Base-by-base conservation (phyloP, 1,140 invertebrate species). In the Colletes gigas region DNA sequence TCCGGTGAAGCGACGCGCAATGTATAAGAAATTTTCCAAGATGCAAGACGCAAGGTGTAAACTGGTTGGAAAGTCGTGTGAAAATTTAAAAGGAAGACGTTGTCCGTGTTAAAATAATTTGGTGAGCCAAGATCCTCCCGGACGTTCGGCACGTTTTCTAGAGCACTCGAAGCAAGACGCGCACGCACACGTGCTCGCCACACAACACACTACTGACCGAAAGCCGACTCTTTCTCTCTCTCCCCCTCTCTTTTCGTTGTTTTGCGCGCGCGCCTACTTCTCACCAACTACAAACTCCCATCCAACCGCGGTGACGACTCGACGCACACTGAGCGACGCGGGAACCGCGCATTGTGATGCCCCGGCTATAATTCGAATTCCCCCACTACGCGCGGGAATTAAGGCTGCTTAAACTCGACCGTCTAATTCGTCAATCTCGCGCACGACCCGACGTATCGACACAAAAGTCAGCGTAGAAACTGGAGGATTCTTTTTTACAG, bases 141-240 rank as follows among this genome's bases (percentile, higher is more conserved):
- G 50, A 67, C 50, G 63, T 76, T 67, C 39, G 6, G 21, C 47
- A 21, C 47, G 63, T 41, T 68, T 76, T 76, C 73, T 76, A 76
- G 73, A 76, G 41, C 63, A 76, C 63, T 19, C 15, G n/a, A 5
- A 19, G 44, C 19, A 76, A 74, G 44, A 52, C 14, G n/a, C n/a
- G n/a, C 30, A 66, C 60, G 9, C 50, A 75, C 73, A 75, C 50
- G 73, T 75, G 73, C 30, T 67, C 15, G 9, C n/a, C 7, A 10
- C 63, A 54, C 63, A 17, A 17, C 52, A 5, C 63, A 52, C n/a
- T 57, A 44, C 12, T 52, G 30, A 15, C 9, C 47, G 73, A 66
- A 74, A 54, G 30, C 15, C n/a, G 12, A 19, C 55, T 47, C 52
- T 73, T 60, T 62, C 57, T 76, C 39, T 57, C 50, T 4, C 30